Evolutionary conservation across 2,797 vertebrate genomes (phyloP).

Genomic region (Poeciliopsis infans): DNA sequence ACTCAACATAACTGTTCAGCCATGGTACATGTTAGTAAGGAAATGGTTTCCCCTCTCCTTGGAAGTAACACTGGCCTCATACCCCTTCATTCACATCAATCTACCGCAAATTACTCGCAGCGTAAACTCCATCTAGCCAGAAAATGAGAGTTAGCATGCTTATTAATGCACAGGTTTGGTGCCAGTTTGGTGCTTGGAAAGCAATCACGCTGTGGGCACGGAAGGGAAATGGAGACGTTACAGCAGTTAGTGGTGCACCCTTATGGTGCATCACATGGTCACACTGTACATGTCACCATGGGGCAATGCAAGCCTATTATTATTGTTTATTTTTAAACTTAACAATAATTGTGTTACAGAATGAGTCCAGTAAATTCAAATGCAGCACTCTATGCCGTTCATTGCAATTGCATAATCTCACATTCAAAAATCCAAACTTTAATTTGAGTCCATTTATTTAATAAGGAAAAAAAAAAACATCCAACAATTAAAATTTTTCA

Average conservation of each 20-base stretch:
- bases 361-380: background rate
- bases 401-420: background rate
- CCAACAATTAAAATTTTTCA: background rate
- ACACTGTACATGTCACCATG: background rate
- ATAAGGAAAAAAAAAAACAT: background rate
- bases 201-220: conserved; percentile 49
- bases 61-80: conserved; percentile 27
- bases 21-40: conserved; percentile 48
- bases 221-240: conserved; percentile 49
- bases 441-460: background rate
- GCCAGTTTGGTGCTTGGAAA: conserved; percentile 41
- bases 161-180: conserved; percentile 50
- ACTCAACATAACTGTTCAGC: conserved; percentile 29
- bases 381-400: background rate
- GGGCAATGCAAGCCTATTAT: background rate
- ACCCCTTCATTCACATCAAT: conserved; percentile 35
- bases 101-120: conserved; percentile 59
- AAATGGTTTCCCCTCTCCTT: conserved; percentile 30
- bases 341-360: background rate
- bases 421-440: background rate
- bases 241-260: conserved; percentile 21
- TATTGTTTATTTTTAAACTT: background rate
- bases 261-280: conserved; percentile 17
- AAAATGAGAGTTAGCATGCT: conserved; percentile 58
- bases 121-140: conserved; percentile 46